Evolutionary conservation across 2,113 vertebrate species (phyloP), one percentile per base, ranked within the genome.

Genomic region (Hiodon tergisus): DNA sequence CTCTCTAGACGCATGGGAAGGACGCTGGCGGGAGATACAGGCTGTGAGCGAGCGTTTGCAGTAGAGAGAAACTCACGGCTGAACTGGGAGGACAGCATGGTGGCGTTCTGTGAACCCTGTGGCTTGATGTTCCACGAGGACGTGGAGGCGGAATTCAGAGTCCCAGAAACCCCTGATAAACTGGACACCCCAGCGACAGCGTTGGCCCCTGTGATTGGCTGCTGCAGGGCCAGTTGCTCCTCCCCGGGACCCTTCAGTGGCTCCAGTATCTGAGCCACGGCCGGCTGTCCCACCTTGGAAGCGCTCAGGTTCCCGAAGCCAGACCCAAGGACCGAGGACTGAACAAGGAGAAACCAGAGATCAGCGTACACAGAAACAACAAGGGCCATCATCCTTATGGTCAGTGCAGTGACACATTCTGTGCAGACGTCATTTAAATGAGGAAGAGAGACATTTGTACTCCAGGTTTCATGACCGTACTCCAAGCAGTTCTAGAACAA

Each of bases 301-400:
- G 91, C 84, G 70, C 89, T 87, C 13, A 95, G 87, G 57, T 94
- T 92, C 72, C 94, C 93, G 84, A 96, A 96, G 71, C 93, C 93
- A 85, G 94, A 94, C 77, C 91, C 94, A 75, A 96, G 88, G 70
- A 95, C 91, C 73, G 94, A 93, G 55, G 94, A 94, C 97, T 98
- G 73, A 31, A 31, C 57, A 4, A 57, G 67, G 8, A 48, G 50
- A 46, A 47, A 55, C 11, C 31, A 52, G 11, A 57, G 54, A 75
- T 60, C n/a, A 52, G 13, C 16, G 76, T 58, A 47, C 47, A 31
- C 61, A 78, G 8, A 78, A 17, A 61, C 17, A 52, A 48, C 16
- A 53, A 60, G n/a, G 31, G 2, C 31, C 31, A 31, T 31, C 31
- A 31, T 31, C 31, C 31, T 31, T 31, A 31, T 31, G 31, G 31